Percentiles rank a stretch among this genome's conserved stretches.
These are phyloP conservation scores for Sarcophaga variegata DNA, from an alignment of 2,888 invertebrate species.

Conservation along the genomic window DNA sequence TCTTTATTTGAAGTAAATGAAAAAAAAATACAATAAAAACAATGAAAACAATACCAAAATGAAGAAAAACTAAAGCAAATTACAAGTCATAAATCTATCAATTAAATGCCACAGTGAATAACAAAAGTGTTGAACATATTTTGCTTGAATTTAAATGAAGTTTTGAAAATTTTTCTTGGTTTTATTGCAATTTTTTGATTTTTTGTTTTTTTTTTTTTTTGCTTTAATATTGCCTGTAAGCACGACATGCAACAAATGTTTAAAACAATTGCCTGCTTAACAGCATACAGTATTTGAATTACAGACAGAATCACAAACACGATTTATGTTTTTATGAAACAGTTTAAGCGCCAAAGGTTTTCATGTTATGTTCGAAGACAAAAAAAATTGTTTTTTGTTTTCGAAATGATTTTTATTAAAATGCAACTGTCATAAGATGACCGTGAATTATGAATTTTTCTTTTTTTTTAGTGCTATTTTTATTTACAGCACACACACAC, in stretches of 20 bases:
- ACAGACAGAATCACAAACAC: constrained; percentile 44
- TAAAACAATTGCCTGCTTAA: constrained; percentile 22
- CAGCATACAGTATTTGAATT: constrained; percentile 8
- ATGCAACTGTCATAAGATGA: constrained; percentile 62
- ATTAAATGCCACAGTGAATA: constrained; percentile 70
- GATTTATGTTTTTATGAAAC: constrained; percentile 48
- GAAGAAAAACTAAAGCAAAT: constrained; percentile 61
- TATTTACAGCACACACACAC: no score
- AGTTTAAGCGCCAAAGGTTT: constrained; percentile 60
- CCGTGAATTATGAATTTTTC: constrained; percentile 58
- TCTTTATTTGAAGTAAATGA: neutral
- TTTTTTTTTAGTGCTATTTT: neutral
- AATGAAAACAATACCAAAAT: neutral
- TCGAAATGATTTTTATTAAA: constrained; percentile 40
- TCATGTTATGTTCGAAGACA: constrained; percentile 19
- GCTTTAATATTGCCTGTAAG: constrained; percentile 53
- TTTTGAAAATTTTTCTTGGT: no score
- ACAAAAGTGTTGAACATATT: constrained; percentile 72
- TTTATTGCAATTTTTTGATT: neutral
- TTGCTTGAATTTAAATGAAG: constrained; percentile 26
- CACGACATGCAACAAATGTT: constrained; percentile 69
- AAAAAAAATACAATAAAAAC: neutral
- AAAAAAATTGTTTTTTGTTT: constrained; percentile 1
- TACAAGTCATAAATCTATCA: constrained; percentile 79
- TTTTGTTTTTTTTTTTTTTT: constrained; percentile 7